Percentiles rank a stretch among this genome's conserved stretches.
phyloP scores from a whole-genome alignment of 2,113 vertebrate genomes.

The Emydura subglobosa region DNA sequence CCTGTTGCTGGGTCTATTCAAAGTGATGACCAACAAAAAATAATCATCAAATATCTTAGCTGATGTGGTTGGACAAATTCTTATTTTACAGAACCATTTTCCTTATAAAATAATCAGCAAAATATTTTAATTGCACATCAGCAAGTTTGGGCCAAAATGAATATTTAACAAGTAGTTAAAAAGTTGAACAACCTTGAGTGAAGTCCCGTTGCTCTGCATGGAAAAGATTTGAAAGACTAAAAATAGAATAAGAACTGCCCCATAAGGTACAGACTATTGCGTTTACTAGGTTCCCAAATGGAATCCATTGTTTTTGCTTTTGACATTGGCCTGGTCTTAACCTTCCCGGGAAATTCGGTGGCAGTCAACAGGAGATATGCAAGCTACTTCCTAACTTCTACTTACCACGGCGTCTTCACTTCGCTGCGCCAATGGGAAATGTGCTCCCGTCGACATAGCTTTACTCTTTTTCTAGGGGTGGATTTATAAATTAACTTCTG shows the following conservation, averaged over 20 bases:
- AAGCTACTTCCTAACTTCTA: too few species aligned
- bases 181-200: neutral
- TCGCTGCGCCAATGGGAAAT: too few species aligned
- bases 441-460: too few species aligned
- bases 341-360: too few species aligned
- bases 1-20: neutral
- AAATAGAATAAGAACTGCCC: neutral
- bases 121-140: neutral
- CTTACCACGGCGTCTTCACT: too few species aligned
- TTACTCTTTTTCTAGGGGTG: too few species aligned
- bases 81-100: neutral
- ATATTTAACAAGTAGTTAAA: neutral
- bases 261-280: accelerated
- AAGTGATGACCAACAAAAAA: neutral
- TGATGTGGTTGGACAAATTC: neutral
- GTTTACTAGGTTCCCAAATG: neutral
- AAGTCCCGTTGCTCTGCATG: neutral
- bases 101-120: neutral
- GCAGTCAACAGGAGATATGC: too few species aligned
- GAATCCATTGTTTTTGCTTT: neutral
- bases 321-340: neutral
- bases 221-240: neutral
- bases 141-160: neutral
- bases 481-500: too few species aligned
- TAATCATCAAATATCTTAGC: neutral